These are phyloP conservation scores for Clostera curtula DNA, from an alignment of 2,888 invertebrate species.

Conservation along the genomic window DNA sequence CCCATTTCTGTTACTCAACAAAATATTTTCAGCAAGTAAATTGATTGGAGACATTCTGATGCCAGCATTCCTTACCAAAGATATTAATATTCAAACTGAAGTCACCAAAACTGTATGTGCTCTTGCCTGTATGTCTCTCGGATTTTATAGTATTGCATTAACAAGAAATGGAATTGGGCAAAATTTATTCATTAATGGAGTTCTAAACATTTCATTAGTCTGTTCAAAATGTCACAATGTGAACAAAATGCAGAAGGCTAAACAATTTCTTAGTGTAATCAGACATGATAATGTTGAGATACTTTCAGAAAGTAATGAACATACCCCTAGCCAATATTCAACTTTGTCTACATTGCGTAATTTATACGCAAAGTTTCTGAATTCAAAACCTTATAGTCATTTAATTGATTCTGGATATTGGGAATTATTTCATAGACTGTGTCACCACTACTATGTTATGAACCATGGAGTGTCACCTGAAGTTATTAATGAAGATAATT, in stretches of 20 bases:
- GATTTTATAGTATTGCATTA: constrained; percentile 32
- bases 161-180: constrained; percentile 31
- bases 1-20: constrained; percentile 47
- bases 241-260: constrained; percentile 13
- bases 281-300: constrained; percentile 29
- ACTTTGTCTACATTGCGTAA: constrained; percentile 35
- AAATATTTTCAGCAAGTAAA: constrained; percentile 48
- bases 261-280: constrained; percentile 17
- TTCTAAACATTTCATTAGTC: constrained; percentile 31
- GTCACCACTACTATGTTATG: constrained; percentile 56
- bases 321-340: constrained; percentile 29
- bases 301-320: constrained; percentile 26
- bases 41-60: constrained; percentile 56
- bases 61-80: constrained; percentile 52
- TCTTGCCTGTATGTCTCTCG: constrained; percentile 51
- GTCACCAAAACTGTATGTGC: constrained; percentile 37
- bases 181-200: constrained; percentile 32
- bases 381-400: constrained; percentile 41
- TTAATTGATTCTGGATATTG: constrained; percentile 40
- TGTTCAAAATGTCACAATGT: constrained; percentile 50
- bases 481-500: constrained; percentile 41
- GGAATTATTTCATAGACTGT: constrained; percentile 39
- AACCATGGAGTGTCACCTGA: constrained; percentile 38
- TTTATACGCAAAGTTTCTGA: constrained; percentile 54
- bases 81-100: constrained; percentile 36